Base-by-base conservation (phyloP, 2,888 invertebrate species). In the Thecocarcelia acutangulata region DNA sequence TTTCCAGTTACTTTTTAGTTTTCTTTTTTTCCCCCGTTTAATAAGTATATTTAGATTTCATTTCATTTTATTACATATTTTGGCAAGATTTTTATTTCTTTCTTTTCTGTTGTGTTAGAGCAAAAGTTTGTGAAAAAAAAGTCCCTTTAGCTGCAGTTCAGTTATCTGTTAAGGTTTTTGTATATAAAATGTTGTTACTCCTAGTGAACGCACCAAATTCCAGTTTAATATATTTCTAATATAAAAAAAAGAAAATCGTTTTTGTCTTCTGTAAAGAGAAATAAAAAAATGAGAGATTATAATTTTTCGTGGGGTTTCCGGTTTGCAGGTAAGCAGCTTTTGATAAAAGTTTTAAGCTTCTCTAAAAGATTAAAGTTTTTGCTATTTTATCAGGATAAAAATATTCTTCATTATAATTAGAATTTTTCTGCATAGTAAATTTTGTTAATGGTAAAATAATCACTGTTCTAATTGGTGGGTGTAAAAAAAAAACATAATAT, bases 1-100 rank as follows among this genome's bases (percentile, higher is more conserved):
- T 74, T 78, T 77, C 64, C 28, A 77, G 56, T 63, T 37, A 63
- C 50, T 78, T 56, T 68, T 19, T 66, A 68, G 58, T 46, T 63
- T 15, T 48, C 5, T 28, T n/a, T 9, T 28, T 56, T 28, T 61
- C 33, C 28, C 6, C 3, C 28, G n/a, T 50, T 66, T 58, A 58
- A 69, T 64, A 54, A 70, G 77, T 48, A 59, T 56, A 76, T 54
- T 56, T 68, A 46, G 73, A 64, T 66, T 64, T 66, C 17, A 48
- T 56, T 63, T 61, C 13, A 63, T 21, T 58, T 61, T 44, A 48
- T 50, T 46, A 24, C 5, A 59, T n/a, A 24, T 74, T 66, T 66
- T 75, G 50, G 19, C 56, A 74, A n/a, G 28, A 74, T 28, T 17
- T 28, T 19, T 54, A 54, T 13, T 48, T 15, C 37, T 64, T 40